These are phyloP conservation scores for Silurus glanis DNA, from an alignment of 2,113 vertebrate species.

Conservation along the genomic window DNA sequence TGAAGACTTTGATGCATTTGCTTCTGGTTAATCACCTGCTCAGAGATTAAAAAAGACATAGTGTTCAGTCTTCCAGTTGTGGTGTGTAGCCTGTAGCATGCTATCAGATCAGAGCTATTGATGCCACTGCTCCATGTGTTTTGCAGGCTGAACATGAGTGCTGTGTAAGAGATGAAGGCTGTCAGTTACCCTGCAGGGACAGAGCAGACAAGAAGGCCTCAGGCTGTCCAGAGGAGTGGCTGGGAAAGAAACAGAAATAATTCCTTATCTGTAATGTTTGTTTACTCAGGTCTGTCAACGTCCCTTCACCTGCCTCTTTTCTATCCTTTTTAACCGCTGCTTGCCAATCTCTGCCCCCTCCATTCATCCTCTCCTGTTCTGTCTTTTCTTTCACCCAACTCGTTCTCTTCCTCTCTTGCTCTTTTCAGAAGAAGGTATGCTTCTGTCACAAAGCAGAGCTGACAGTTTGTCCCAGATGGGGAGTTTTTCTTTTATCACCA, in stretches of 20 bases:
- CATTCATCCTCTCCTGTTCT: neutral
- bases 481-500: slow-evolving; percentile 21
- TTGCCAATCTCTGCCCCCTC: neutral
- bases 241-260: slow-evolving; percentile 7
- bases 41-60: neutral
- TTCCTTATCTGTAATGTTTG: slow-evolving; percentile 23
- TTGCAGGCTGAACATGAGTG: slow-evolving; percentile 36
- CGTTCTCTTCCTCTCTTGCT: neutral
- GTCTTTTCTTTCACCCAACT: neutral
- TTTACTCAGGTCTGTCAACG: neutral
- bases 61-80: neutral
- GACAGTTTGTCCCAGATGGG: slow-evolving; percentile 15
- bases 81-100: slow-evolving; percentile 43
- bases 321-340: neutral
- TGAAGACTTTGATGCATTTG: neutral
- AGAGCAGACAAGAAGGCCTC: slow-evolving; percentile 37
- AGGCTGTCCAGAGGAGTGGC: slow-evolving; percentile 43
- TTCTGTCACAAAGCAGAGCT: slow-evolving; percentile 24
- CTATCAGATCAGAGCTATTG: slow-evolving; percentile 41
- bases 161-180: slow-evolving; percentile 43
- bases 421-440: slow-evolving; percentile 1
- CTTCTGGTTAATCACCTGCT: slow-evolving; percentile 8
- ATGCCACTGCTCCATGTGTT: slow-evolving; percentile 26
- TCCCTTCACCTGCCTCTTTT: neutral
- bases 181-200: slow-evolving; percentile 47